Evolutionary conservation across 1,140 invertebrate genomes (phyloP), one percentile per base, ranked within the genome.

Genomic region (Aleiodes sp.): DNA sequence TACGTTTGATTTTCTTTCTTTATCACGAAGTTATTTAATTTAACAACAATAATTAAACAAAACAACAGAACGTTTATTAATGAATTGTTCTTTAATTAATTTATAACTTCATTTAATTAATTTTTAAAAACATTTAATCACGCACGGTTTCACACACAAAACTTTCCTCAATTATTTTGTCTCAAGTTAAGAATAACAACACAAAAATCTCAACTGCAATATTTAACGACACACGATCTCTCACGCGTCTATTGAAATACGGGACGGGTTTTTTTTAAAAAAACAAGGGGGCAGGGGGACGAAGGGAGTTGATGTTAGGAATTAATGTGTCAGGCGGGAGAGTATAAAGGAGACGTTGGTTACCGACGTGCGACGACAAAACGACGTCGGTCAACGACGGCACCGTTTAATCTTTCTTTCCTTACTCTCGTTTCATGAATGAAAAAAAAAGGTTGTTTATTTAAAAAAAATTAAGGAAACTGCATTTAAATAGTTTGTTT

Each of bases 1-100:
- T 84, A 84, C 80, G 78, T 77, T 68, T 70, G 35, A 63, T 62
- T 63, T 24, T 52, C 19, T 4, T 14, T 16, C n/a, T 3, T 52
- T 16, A 52, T 52, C 19, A 52, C 46, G 46, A 52, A 52, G 21
- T 52, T 52, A 24, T 52, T 43, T 8, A 52, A 52, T 24, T 10
- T 10, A 12, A 9, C 12, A 52, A 52, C 46, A 52, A 9, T 24
- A 24, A 52, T 3, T 4, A 1, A 52, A 4, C 9, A 24, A 52
- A 52, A 52, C 10, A 52, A 52, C 12, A 16, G n/a, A n/a, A n/a
- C n/a, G n/a, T n/a, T n/a, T n/a, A n/a, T n/a, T n/a, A n/a, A n/a
- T n/a, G n/a, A n/a, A n/a, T n/a, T n/a, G n/a, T n/a, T n/a, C n/a
- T n/a, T n/a, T n/a, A n/a, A n/a, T n/a, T n/a, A n/a, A n/a, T n/a